Evolutionary conservation across 2,113 vertebrate species (phyloP).

Genomic region (Amphiprion percula): DNA sequence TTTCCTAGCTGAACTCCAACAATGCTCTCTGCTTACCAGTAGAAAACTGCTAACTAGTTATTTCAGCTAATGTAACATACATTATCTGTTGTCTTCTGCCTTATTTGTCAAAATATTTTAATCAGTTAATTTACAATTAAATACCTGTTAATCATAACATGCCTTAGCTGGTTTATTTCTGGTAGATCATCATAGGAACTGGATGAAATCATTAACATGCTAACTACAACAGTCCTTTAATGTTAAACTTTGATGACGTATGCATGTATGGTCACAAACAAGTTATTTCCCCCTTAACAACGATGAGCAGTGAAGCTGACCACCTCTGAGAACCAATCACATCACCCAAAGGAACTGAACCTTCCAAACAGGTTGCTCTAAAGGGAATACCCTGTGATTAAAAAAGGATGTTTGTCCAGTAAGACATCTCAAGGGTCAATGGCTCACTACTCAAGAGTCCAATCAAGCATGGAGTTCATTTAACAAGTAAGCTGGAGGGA

Average conservation of each 20-base stretch:
- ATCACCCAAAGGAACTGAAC: conserved; percentile 40
- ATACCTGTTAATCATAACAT: too few species aligned
- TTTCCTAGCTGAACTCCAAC: too few species aligned
- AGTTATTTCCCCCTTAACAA: neutral
- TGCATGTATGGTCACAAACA: conserved; percentile 1
- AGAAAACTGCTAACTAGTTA: too few species aligned
- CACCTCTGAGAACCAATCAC: conserved; percentile 52
- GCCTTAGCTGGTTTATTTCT: neutral
- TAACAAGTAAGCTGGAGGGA: conserved; percentile 50
- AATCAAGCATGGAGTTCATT: conserved; percentile 61
- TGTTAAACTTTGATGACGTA: neutral
- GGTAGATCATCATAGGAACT: neutral
- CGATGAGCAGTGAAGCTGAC: conserved; percentile 8
- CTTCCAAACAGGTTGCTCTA: conserved; percentile 51
- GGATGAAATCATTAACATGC: neutral
- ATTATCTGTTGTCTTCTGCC: too few species aligned
- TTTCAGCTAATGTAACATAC: too few species aligned
- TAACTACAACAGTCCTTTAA: neutral
- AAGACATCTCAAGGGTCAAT: conserved; percentile 41
- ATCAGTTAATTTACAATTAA: too few species aligned
- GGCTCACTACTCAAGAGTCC: conserved; percentile 63
- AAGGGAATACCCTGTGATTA: conserved; percentile 30
- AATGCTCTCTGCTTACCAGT: too few species aligned
- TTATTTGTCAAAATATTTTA: too few species aligned
- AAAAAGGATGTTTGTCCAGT: conserved; percentile 70